phyloP scores from a whole-genome alignment of 2,888 invertebrate genomes.

The Onchidella celtica region DNA sequence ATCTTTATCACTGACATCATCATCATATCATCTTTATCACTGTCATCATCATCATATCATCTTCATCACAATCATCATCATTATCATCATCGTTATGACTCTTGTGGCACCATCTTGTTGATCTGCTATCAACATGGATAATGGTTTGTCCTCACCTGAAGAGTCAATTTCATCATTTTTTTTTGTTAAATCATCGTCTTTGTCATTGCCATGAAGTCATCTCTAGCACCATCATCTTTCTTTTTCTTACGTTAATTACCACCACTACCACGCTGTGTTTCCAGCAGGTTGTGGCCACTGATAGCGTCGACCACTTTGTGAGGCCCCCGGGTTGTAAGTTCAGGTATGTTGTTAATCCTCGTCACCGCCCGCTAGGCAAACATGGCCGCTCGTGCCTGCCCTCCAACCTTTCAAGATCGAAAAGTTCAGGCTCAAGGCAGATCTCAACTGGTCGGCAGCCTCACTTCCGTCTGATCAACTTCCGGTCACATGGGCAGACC shows the following conservation, averaged over 20 bases:
- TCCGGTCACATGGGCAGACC: neutral
- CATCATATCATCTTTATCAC: neutral
- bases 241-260: too few relatives aligned
- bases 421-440: conserved; percentile 7
- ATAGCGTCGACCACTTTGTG: too few relatives aligned
- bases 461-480: conserved; percentile 1
- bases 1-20: neutral
- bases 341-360: neutral
- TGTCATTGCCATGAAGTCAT: too few relatives aligned
- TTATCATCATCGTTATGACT: neutral
- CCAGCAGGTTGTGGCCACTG: neutral
- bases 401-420: conserved; percentile 31
- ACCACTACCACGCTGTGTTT: neutral
- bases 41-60: neutral
- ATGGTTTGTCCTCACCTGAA: too few relatives aligned
- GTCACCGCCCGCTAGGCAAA: conserved; percentile 3
- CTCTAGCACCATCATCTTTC: neutral
- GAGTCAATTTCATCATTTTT: too few relatives aligned
- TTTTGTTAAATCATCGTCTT: conserved; percentile 17
- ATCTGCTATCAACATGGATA: too few relatives aligned
- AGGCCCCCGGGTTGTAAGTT: neutral
- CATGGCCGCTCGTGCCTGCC: conserved; percentile 7
- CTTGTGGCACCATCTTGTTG: too few relatives aligned
- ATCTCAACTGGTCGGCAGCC: neutral
- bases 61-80: neutral